Conservation (phyloP, 1,140 invertebrate species). For the Cepaea nemoralis region DNA sequence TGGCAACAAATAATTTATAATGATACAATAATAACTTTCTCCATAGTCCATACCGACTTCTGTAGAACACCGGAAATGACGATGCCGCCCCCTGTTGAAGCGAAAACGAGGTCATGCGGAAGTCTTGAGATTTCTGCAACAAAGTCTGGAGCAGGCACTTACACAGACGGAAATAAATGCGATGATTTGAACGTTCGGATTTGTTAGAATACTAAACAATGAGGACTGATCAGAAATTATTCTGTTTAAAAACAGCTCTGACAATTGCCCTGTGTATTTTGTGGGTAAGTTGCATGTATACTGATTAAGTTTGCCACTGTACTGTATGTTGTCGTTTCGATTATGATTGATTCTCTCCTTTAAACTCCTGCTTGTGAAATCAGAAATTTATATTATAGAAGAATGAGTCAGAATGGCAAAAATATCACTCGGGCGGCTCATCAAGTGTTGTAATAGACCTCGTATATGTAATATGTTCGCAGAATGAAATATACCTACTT, state of each 20-base stretch:
- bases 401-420: neutral
- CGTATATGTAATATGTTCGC: too few species aligned
- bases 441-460: too few species aligned
- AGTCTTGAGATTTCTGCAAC: constrained; percentile 7
- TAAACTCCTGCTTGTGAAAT: too few species aligned
- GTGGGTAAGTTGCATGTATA: constrained; percentile 38
- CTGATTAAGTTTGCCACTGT: too few species aligned
- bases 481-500: too few species aligned
- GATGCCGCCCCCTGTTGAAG: neutral
- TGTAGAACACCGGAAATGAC: neutral
- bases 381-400: neutral
- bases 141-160: neutral
- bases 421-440: too few species aligned
- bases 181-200: constrained; percentile 8
- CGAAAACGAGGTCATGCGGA: constrained; percentile 15
- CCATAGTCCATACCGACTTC: too few species aligned
- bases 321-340: neutral
- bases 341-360: neutral
- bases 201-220: constrained; percentile 29
- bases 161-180: constrained; percentile 26
- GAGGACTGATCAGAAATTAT: constrained; percentile 51
- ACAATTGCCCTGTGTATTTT: constrained; percentile 43
- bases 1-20: too few species aligned
- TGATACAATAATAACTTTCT: too few species aligned
- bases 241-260: constrained; percentile 43